Percentiles rank a stretch among this genome's conserved stretches.
Evolutionary conservation across 2,888 invertebrate genomes (phyloP).

Genomic region (Blera fallax): DNA sequence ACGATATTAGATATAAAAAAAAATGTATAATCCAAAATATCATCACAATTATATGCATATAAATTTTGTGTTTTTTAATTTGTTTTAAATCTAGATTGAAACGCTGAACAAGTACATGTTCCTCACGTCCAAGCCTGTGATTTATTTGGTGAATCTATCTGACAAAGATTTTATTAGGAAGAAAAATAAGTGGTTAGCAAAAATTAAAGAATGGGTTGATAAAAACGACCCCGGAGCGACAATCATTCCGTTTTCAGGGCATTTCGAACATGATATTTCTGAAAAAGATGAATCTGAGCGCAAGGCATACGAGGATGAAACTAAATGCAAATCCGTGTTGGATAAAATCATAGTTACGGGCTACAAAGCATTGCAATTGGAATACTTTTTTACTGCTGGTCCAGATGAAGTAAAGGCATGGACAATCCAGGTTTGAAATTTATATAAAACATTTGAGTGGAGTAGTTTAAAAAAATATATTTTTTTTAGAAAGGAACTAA

Average conservation of each 20-base stretch:
- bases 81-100: slow-evolving; percentile 90
- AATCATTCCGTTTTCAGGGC: slow-evolving; percentile 98
- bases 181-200: slow-evolving; percentile 98
- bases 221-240: slow-evolving; percentile 96
- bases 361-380: slow-evolving; percentile 96
- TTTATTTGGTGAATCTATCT: slow-evolving; percentile 98
- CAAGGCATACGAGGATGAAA: slow-evolving; percentile 91
- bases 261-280: slow-evolving; percentile 91
- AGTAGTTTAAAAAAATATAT: neutral
- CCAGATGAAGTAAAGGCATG: slow-evolving; percentile 99
- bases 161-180: slow-evolving; percentile 99
- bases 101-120: slow-evolving; percentile 97
- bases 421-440: slow-evolving; percentile 93
- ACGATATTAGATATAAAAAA: no score
- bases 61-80: neutral
- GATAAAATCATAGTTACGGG: slow-evolving; percentile 99
- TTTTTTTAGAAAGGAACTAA: slow-evolving; percentile 94
- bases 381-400: slow-evolving; percentile 99
- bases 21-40: no score
- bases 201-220: slow-evolving; percentile 99
- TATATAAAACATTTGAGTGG: slow-evolving; percentile 12
- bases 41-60: no score
- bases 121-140: slow-evolving; percentile 97
- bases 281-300: slow-evolving; percentile 92
- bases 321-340: slow-evolving; percentile 91